phyloP scores from a whole-genome alignment of 2,888 invertebrate species.

The Zele albiditarsus region DNA sequence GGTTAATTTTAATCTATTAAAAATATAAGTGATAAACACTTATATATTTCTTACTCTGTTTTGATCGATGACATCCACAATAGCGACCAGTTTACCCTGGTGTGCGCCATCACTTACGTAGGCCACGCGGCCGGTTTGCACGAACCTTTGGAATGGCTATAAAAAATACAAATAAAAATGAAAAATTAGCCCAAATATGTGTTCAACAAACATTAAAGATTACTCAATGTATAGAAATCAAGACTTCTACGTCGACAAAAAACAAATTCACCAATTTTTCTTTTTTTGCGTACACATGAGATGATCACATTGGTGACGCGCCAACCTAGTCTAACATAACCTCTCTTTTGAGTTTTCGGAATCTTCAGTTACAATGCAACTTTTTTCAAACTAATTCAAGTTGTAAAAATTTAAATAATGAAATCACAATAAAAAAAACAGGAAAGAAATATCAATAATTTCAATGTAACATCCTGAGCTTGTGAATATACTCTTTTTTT shows the following conservation, averaged over 20 bases:
- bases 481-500: neutral
- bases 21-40: conserved; percentile 9
- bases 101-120: conserved; percentile 92
- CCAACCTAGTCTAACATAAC: neutral
- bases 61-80: conserved; percentile 98
- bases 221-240: neutral
- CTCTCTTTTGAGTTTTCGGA: neutral
- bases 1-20: neutral
- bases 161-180: conserved; percentile 23
- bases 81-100: conserved; percentile 93
- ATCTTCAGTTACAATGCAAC: neutral
- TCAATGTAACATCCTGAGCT: no score
- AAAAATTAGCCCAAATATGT: no score
- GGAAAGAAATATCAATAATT: neutral
- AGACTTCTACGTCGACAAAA: neutral
- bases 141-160: conserved; percentile 92
- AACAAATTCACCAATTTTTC: neutral
- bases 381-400: neutral
- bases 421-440: neutral
- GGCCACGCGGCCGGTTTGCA: conserved; percentile 98
- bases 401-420: neutral
- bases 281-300: neutral
- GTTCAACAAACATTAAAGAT: neutral
- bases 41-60: conserved; percentile 80
- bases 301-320: neutral